Evolutionary conservation across 2,888 invertebrate species (phyloP).

Genomic region (Campopleginae sp.): DNA sequence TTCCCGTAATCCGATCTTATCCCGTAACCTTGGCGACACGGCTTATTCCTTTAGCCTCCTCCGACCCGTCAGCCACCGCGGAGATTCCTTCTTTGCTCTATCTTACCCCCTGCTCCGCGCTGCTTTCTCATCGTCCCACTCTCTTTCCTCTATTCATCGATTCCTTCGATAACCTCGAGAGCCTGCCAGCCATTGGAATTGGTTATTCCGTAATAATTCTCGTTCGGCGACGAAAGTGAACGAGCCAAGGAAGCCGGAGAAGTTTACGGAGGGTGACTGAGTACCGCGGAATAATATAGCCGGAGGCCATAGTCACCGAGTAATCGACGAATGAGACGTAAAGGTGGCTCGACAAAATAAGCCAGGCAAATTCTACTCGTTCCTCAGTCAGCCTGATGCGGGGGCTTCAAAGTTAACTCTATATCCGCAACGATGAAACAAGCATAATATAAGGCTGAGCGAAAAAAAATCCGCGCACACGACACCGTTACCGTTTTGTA

Average conservation of each 20-base stretch:
- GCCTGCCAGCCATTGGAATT: slow-evolving; percentile 64
- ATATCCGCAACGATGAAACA: background rate
- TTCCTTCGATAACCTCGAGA: slow-evolving; percentile 66
- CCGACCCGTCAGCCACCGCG: slow-evolving; percentile 14
- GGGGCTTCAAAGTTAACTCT: background rate
- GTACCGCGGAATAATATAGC: background rate
- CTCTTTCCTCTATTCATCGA: slow-evolving; percentile 50
- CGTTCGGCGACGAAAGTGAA: slow-evolving; percentile 35
- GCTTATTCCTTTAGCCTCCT: slow-evolving; percentile 51
- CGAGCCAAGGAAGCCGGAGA: slow-evolving; percentile 1
- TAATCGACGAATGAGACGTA: slow-evolving; percentile 53
- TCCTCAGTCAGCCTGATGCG: background rate
- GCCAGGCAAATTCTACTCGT: slow-evolving; percentile 32
- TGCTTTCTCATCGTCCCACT: background rate
- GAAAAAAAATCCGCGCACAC: background rate
- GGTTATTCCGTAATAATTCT: slow-evolving; percentile 69
- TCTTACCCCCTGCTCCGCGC: background rate
- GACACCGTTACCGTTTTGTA: background rate
- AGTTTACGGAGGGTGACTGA: slow-evolving; percentile 5
- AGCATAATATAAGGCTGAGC: background rate
- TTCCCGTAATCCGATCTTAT: slow-evolving; percentile 66
- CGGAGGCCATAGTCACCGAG: background rate
- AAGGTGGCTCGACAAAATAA: slow-evolving; percentile 44
- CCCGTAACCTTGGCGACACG: slow-evolving; percentile 68
- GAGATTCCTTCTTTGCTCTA: slow-evolving; percentile 46